phyloP scores from a whole-genome alignment of 2,797 vertebrate genomes.

The Falco novaeseelandiae region DNA sequence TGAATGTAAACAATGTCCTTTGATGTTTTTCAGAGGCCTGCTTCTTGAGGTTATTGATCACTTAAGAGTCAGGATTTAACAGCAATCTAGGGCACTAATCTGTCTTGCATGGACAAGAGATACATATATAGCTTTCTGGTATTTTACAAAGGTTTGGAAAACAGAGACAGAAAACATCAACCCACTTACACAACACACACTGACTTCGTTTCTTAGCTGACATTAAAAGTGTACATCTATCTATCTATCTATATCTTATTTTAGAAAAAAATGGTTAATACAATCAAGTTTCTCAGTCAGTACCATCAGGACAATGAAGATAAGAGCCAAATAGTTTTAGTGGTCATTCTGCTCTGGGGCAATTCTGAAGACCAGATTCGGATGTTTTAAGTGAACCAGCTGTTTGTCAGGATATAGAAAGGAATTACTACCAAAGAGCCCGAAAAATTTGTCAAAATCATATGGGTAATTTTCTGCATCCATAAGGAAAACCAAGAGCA shows the following conservation, averaged over 20 bases:
- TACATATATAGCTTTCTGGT: background rate
- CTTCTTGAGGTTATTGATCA: background rate
- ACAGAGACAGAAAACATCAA: background rate
- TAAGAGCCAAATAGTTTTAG: background rate
- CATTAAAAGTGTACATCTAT: background rate
- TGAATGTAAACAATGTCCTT: slow-evolving; percentile 16
- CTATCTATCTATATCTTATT: background rate
- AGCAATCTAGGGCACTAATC: background rate
- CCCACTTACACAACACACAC: background rate
- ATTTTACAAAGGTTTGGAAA: slow-evolving; percentile 16
- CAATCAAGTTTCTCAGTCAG: background rate
- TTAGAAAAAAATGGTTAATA: background rate
- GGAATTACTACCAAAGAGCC: background rate
- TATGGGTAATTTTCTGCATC: background rate
- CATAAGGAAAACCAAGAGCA: background rate
- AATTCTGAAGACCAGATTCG: background rate
- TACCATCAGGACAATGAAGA: background rate
- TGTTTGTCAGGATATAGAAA: background rate
- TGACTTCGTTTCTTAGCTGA: background rate
- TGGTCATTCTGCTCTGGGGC: background rate
- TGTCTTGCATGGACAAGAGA: background rate
- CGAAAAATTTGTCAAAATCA: background rate
- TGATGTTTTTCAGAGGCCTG: slow-evolving; percentile 37
- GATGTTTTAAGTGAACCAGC: background rate
- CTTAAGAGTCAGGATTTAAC: background rate